Percentiles rank a stretch among this genome's conserved stretches.
These are phyloP conservation scores for Cheirogaleus major DNA, from an alignment of 2,797 vertebrate genomes.

Conservation along the genomic window DNA sequence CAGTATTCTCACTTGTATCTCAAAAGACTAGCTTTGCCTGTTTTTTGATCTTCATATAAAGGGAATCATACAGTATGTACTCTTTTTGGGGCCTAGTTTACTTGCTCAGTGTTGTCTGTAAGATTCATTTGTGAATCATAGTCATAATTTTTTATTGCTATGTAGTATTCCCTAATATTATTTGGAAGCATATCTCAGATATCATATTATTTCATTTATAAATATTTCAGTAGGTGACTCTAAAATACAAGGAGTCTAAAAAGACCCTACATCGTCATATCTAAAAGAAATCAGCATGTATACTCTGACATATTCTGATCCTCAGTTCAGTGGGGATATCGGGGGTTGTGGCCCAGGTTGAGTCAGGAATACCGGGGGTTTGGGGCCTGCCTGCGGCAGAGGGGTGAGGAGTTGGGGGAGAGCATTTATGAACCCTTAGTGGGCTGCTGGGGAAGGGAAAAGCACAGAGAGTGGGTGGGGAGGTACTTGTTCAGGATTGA, in stretches of 20 bases:
- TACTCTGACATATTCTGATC: not conserved
- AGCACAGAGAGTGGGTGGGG: not conserved
- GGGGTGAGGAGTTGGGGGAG: not conserved
- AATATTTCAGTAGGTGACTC: not conserved
- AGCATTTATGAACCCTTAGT: not conserved
- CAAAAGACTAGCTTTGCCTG: not conserved
- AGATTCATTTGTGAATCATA: not conserved
- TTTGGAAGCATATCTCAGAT: not conserved
- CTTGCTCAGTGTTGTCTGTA: not conserved
- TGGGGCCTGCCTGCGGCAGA: not conserved
- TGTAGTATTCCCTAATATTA: not conserved
- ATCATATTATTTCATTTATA: not conserved
- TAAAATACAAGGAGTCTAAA: not conserved
- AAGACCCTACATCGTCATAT: not conserved
- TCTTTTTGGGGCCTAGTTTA: not conserved
- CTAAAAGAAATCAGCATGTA: not conserved
- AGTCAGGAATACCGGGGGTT: not conserved
- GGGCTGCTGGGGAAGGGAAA: not conserved
- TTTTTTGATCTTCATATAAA: not conserved
- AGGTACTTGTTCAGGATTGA: not conserved
- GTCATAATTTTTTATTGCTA: not conserved
- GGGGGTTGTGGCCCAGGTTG: not conserved
- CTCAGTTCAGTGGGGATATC: not conserved
- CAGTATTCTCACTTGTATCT: not conserved
- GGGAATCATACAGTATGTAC: not conserved